These are phyloP conservation scores for Amyelois transitella DNA, from an alignment of 1,140 invertebrate genomes.

Conservation along the genomic window DNA sequence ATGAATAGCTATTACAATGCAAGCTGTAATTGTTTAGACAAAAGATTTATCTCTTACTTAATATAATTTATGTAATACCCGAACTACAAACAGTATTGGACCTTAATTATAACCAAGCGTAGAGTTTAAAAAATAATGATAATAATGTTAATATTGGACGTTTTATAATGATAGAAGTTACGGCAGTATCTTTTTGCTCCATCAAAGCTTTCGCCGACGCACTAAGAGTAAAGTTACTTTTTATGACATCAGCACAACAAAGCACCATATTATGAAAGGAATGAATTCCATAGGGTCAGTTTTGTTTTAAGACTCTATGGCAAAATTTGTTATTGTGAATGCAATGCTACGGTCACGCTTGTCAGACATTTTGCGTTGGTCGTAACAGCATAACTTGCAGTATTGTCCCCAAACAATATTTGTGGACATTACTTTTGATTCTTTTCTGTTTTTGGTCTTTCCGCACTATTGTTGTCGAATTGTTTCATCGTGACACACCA, in stretches of 20 bases:
- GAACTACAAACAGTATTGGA: conserved; percentile 11
- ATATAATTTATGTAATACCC: conserved; percentile 6
- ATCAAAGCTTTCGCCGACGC: conserved; percentile 61
- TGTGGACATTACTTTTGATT: conserved; percentile 44
- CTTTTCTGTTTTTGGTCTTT: conserved; percentile 7
- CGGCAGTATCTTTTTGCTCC: conserved; percentile 44
- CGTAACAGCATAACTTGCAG: conserved; percentile 40
- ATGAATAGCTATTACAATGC: conserved; percentile 65
- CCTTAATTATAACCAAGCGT: conserved; percentile 5
- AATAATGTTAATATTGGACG: conserved; percentile 10
- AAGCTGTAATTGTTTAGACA: conserved; percentile 69
- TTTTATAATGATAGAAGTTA: conserved; percentile 3
- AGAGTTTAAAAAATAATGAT: conserved; percentile 12
- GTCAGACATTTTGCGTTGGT: conserved; percentile 17
- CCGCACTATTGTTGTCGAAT: background rate
- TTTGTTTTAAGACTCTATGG: conserved; percentile 52
- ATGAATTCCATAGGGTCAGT: conserved; percentile 46
- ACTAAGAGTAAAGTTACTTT: conserved; percentile 53
- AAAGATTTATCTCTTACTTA: conserved; percentile 25
- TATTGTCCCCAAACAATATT: conserved; percentile 43
- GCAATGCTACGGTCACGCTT: conserved; percentile 37
- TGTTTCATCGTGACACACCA: background rate
- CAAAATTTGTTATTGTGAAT: conserved; percentile 30
- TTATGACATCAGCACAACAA: conserved; percentile 60
- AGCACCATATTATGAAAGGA: conserved; percentile 45